Conservation (phyloP, 2,888 invertebrate species). For the Aporophyla nigra region DNA sequence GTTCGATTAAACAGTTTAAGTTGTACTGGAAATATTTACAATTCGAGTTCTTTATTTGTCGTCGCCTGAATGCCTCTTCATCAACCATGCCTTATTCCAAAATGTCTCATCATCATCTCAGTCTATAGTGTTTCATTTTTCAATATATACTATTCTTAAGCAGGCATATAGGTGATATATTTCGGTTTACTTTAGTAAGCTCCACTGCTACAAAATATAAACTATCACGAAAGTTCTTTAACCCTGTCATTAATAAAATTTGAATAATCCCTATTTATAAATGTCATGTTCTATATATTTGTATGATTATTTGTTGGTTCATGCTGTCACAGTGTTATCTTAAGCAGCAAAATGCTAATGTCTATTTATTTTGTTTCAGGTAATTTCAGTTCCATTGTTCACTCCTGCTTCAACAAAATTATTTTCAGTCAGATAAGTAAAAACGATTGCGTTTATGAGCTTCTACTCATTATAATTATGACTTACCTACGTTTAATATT, state of each 20-base stretch:
- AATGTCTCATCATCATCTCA: not conserved
- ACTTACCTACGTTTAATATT: not conserved
- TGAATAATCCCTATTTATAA: not conserved
- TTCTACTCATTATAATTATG: not conserved
- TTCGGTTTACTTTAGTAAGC: not conserved
- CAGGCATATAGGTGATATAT: not conserved
- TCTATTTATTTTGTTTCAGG: constrained; percentile 61
- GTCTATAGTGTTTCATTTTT: not conserved
- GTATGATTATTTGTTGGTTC: not conserved
- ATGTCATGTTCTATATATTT: not conserved
- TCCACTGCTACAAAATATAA: not conserved
- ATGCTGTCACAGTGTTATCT: not conserved
- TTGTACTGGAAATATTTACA: constrained; percentile 4
- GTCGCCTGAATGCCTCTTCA: not conserved
- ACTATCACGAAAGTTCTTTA: not conserved
- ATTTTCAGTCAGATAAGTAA: constrained; percentile 30
- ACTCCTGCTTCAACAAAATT: not conserved
- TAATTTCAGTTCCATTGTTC: constrained; percentile 36
- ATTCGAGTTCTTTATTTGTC: not conserved
- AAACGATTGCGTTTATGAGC: not conserved
- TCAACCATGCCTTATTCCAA: not conserved
- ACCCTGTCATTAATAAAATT: not conserved
- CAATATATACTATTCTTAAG: too few species aligned
- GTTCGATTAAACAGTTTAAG: constrained; percentile 12
- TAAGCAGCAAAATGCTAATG: constrained; percentile 19